Conservation (phyloP, 2,888 invertebrate genomes). For the Alsophila aescularia region DNA sequence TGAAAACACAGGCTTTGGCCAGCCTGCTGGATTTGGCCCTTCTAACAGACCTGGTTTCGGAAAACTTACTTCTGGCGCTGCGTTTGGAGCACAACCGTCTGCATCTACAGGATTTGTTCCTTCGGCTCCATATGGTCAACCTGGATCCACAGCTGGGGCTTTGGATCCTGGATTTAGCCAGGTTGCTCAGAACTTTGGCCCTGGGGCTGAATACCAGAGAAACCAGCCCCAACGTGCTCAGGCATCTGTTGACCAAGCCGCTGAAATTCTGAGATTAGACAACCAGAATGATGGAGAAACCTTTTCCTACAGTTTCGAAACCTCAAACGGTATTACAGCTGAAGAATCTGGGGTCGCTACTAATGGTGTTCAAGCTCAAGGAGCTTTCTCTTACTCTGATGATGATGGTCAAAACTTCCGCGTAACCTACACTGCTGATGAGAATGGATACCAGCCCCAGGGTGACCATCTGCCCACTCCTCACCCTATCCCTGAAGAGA, state of each 20-base stretch:
- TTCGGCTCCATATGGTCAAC: constrained; percentile 42
- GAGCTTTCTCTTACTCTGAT: constrained; percentile 72
- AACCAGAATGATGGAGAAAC: constrained; percentile 73
- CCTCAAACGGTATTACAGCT: constrained; percentile 77
- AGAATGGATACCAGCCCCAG: constrained; percentile 73
- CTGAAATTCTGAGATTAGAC: constrained; percentile 69
- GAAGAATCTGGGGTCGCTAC: constrained; percentile 76
- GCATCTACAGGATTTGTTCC: constrained; percentile 33
- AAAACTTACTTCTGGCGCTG: constrained; percentile 21
- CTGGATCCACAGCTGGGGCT: constrained; percentile 21
- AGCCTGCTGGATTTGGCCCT: constrained; percentile 20
- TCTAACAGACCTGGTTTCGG: constrained; percentile 14
- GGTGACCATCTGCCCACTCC: constrained; percentile 77
- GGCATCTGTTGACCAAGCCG: constrained; percentile 65
- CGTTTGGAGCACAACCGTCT: constrained; percentile 26
- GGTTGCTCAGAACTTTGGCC: constrained; percentile 34
- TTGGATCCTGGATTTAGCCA: constrained; percentile 26
- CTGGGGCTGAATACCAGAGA: constrained; percentile 40
- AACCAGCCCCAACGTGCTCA: constrained; percentile 67
- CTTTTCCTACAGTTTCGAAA: constrained; percentile 73
- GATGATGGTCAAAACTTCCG: constrained; percentile 74
- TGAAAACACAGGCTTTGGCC: constrained; percentile 37
- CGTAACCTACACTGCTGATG: constrained; percentile 76
- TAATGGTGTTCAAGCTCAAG: constrained; percentile 75
- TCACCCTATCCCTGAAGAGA: constrained; percentile 76